These are phyloP conservation scores for Luperina testacea DNA, from an alignment of 2,888 invertebrate genomes.

Conservation along the genomic window DNA sequence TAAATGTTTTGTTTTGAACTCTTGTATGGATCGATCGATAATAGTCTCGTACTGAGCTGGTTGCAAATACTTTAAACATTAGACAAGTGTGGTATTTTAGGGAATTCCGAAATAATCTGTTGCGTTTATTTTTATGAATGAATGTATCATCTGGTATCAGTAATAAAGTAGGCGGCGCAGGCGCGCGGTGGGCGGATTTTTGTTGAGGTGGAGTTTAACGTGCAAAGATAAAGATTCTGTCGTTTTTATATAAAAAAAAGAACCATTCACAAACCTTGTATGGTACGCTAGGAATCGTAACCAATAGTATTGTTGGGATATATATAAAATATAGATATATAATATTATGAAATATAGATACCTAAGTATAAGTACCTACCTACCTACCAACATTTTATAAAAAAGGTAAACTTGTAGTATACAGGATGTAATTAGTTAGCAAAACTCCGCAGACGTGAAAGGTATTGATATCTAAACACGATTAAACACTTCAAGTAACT, in stretches of 20 bases:
- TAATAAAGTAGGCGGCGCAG: slow-evolving; percentile 24
- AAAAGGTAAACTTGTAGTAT: too few relatives aligned
- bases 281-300: too few relatives aligned
- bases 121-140: slow-evolving; percentile 38
- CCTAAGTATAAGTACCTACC: too few relatives aligned
- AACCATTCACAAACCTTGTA: too few relatives aligned
- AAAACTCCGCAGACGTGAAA: too few relatives aligned
- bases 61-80: neutral
- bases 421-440: too few relatives aligned
- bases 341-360: too few relatives aligned
- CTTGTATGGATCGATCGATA: neutral
- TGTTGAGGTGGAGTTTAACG: slow-evolving; percentile 20
- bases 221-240: slow-evolving; percentile 19
- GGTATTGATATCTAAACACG: too few relatives aligned
- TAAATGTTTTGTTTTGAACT: neutral
- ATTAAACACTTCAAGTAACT: too few relatives aligned
- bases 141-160: slow-evolving; percentile 37
- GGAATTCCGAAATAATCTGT: slow-evolving; percentile 11
- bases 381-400: too few relatives aligned
- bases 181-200: slow-evolving; percentile 17
- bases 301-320: too few relatives aligned
- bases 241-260: neutral
- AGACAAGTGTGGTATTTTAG: neutral
- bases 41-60: neutral
- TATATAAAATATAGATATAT: too few relatives aligned